A percentile compares a stretch with the other conserved stretches of the same genome.
These are phyloP conservation scores for Cherax destructor DNA, from an alignment of 1,140 invertebrate species.

Conservation along the genomic window DNA sequence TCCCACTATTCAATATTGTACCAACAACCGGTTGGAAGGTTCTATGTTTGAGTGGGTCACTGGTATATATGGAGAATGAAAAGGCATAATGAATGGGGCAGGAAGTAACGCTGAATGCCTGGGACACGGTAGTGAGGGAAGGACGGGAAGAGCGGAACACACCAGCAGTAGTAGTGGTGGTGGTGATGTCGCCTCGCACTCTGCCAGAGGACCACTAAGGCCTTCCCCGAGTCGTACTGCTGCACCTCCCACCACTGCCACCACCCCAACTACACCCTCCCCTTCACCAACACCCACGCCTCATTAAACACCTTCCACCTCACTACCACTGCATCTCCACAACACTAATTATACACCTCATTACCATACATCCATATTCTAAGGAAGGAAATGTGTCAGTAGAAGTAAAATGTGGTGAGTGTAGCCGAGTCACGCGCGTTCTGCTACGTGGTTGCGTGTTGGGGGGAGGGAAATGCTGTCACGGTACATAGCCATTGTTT, in stretches of 20 bases:
- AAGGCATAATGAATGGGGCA: too few species aligned
- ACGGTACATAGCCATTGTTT: not conserved
- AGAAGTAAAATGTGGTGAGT: not conserved
- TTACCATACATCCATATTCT: not conserved
- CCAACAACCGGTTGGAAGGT: too few species aligned
- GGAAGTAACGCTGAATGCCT: too few species aligned
- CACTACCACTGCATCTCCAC: not conserved
- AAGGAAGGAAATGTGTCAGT: not conserved
- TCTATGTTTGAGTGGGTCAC: too few species aligned
- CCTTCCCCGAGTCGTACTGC: not conserved
- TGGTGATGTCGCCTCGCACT: not conserved
- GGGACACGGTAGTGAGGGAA: not conserved
- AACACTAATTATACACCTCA: not conserved
- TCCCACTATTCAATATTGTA: too few species aligned
- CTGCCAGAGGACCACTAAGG: conserved; percentile 11
- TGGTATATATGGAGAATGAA: too few species aligned
- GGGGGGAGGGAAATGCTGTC: not conserved
- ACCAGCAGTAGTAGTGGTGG: not conserved
- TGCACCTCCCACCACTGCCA: not conserved
- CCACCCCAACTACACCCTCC: not conserved
- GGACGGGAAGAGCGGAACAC: not conserved
- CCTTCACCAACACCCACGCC: not conserved
- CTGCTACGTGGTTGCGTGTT: too few species aligned
- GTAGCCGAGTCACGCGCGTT: not conserved
- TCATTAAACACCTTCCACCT: not conserved